Evolutionary conservation across 2,797 vertebrate species (phyloP).

Genomic region (Octomys mimax): DNA sequence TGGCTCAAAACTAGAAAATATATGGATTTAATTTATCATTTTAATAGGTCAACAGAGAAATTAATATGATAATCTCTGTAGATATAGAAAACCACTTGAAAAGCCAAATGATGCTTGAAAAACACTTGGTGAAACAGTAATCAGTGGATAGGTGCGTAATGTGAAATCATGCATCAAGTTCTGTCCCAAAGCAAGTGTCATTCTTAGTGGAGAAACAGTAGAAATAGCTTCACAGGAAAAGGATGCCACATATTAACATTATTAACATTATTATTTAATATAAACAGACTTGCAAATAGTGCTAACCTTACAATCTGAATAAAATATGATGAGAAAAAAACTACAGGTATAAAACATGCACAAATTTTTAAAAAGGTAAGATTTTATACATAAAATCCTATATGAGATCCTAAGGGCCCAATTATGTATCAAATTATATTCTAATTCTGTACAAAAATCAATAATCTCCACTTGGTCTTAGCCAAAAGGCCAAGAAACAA

Average conservation of each 20-base stretch:
- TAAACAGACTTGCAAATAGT: neutral
- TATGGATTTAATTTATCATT: neutral
- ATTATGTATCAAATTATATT: conserved; percentile 49
- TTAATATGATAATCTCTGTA: conserved; percentile 16
- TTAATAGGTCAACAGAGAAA: conserved; percentile 19
- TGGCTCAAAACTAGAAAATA: neutral
- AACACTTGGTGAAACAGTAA: neutral
- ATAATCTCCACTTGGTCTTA: neutral
- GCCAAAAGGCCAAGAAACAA: too few species aligned
- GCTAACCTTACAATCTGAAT: conserved; percentile 33
- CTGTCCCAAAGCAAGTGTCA: neutral
- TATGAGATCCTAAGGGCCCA: conserved; percentile 29
- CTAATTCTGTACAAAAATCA: conserved; percentile 50
- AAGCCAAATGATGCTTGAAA: neutral
- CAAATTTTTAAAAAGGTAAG: neutral
- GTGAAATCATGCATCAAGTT: conserved; percentile 13
- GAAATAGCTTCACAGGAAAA: neutral
- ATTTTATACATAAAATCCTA: conserved; percentile 44
- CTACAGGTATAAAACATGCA: neutral
- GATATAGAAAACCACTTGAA: conserved; percentile 23
- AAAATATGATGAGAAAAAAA: conserved; percentile 43
- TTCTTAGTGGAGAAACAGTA: neutral
- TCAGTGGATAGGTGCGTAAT: neutral
- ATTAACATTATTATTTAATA: conserved; percentile 53
- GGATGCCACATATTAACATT: neutral